Conservation (phyloP, 2,113 vertebrate genomes). For the Hydrochoerus hydrochaeris region DNA sequence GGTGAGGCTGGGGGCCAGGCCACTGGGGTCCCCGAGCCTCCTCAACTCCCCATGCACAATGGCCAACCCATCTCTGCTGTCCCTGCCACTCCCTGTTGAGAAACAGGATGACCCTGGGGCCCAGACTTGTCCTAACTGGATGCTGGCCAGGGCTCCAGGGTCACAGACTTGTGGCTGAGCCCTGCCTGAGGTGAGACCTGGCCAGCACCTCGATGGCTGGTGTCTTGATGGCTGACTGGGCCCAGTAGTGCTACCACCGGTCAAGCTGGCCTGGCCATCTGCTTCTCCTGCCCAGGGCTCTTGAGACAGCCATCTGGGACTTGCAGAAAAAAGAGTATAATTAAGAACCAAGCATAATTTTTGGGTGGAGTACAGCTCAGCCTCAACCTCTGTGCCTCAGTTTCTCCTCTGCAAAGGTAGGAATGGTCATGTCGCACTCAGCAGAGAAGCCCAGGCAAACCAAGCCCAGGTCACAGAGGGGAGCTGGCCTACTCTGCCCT, state of each 20-base stretch:
- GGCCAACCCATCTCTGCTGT: not conserved
- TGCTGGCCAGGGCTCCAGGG: fast-evolving
- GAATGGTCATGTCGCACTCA: not conserved
- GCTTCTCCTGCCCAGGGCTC: not conserved
- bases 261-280: not conserved
- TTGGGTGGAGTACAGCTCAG: not conserved
- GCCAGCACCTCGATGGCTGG: not conserved
- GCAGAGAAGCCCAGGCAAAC: not conserved
- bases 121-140: not conserved
- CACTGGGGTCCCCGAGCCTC: not conserved
- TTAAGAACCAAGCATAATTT: fast-evolving
- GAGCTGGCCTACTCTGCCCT: no score
- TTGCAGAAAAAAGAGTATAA: fast-evolving
- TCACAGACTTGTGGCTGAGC: not conserved
- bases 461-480: fast-evolving
- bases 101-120: fast-evolving
- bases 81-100: no score
- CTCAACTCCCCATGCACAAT: fast-evolving
- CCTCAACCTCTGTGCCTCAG: not conserved
- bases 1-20: not conserved
- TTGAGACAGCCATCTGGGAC: not conserved
- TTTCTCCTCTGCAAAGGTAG: fast-evolving
- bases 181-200: fast-evolving
- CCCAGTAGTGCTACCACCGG: no score
- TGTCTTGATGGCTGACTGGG: not conserved